Base-by-base conservation (phyloP, 2,797 vertebrate genomes). In the Acropternis orthonyx region DNA sequence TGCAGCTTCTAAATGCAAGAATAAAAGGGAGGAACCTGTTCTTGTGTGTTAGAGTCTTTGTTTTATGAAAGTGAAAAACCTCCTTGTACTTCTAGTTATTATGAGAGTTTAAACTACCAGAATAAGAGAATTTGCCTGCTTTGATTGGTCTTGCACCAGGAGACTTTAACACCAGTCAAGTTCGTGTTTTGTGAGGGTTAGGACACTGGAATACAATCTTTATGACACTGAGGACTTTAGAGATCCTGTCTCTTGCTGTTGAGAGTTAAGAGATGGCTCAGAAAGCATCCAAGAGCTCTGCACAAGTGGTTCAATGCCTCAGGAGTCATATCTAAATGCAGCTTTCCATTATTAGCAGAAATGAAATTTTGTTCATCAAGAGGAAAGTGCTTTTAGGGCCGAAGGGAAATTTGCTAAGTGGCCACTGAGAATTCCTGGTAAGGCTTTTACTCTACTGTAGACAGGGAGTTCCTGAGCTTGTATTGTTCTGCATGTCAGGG, bases 361-460 rank as follows among this genome's bases (percentile, higher is more conserved):
- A 82, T 10, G 3, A 69, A 68, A 79, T 76, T 72, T 55, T 78
- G 63, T 63, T 85, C 37, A 54, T 93, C 48, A 63, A 49, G 63
- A 94, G 72, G 28, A 85, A 88, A 90, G 73, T 93, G 80, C 74
- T 94, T 90, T 90, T 55, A 73, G 61, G 34, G 67, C 86, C 62
- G 3, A 86, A 86, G 79, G 73, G 72, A 76, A 92, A 65, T 89
- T 85, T 83, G 87, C 51, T 69, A 71, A 92, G 80, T 66, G 67
- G 69, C 55, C 80, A 84, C 66, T 59, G 69, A 92, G 89, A 95
- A 75, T 85, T 82, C 63, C 73, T 79, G 59, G 48, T 39, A 59
- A 92, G 49, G 44, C 36, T 93, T 72, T 88, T 69, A 32, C 32
- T 75, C 27, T 56, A 1, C 24, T 30, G 5, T 7, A 73, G 52